These are phyloP conservation scores for Conus canariensis DNA, from an alignment of 2,888 invertebrate genomes.

Conservation along the genomic window DNA sequence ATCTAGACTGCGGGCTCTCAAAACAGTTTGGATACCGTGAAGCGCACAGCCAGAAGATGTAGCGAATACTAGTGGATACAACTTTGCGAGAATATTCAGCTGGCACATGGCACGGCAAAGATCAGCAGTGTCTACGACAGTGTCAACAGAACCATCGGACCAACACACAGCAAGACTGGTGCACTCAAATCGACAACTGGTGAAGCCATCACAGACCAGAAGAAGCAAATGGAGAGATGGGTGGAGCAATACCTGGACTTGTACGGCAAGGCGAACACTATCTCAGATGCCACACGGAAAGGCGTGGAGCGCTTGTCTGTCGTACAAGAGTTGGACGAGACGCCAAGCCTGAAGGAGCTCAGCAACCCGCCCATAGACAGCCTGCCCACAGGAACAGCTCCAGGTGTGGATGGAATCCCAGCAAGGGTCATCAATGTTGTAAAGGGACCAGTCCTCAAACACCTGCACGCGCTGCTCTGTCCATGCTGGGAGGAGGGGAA, in stretches of 20 bases:
- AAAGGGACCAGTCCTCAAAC: conserved; percentile 1
- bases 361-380: background rate
- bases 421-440: background rate
- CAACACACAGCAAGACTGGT: background rate
- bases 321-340: background rate
- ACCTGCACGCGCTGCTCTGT: conserved; percentile 16
- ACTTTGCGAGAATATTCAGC: conserved; percentile 21
- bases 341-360: background rate
- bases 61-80: conserved; percentile 21
- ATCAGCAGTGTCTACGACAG: conserved; percentile 13
- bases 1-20: too few species aligned
- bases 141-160: conserved; percentile 26
- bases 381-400: conserved; percentile 2
- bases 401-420: conserved; percentile 19
- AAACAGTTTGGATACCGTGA: background rate
- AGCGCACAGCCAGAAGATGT: conserved; percentile 16
- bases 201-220: background rate
- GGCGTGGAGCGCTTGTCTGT: background rate
- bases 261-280: background rate
- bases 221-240: background rate
- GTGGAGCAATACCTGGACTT: background rate
- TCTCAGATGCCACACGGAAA: background rate
- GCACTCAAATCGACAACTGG: background rate
- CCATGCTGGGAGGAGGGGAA: conserved; percentile 36
- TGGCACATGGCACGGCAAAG: background rate